Conservation (phyloP, 92 coral and sea anemone genomes). For the Heteractis magnifica region DNA sequence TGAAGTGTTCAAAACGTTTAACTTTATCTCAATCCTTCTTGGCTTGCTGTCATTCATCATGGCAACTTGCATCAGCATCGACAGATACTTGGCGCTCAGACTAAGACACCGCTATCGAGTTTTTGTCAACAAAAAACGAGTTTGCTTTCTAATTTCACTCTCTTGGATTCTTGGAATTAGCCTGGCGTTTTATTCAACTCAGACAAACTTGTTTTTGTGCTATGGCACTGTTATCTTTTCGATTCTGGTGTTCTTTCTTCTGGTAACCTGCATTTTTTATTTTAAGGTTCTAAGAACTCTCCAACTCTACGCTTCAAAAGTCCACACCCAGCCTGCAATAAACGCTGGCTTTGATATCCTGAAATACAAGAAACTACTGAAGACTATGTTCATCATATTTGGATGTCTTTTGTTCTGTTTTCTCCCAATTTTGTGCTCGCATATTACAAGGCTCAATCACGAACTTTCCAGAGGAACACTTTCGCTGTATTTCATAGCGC, state of each 20-base stretch:
- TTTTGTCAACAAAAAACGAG: constrained; percentile 5
- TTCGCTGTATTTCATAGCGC: not conserved
- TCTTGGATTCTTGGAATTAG: not conserved
- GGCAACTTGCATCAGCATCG: constrained; percentile 16
- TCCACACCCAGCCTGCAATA: not conserved
- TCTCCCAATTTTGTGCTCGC: not conserved
- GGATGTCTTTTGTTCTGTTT: constrained; percentile 18
- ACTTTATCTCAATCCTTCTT: constrained; percentile 1
- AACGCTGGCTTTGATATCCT: constrained; percentile 14
- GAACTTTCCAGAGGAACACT: not conserved
- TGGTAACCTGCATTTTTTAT: constrained; percentile 3
- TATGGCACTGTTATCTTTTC: constrained; percentile 3
- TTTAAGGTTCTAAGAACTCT: constrained; percentile 3
- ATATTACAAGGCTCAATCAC: not conserved
- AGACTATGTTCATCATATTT: constrained; percentile 26
- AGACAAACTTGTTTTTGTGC: constrained; percentile 3
- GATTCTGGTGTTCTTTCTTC: not conserved
- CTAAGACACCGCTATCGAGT: constrained; percentile 9
- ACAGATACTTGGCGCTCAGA: constrained; percentile 24
- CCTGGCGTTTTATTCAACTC: not conserved
- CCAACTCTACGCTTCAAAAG: constrained; percentile 18
- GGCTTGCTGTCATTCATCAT: constrained; percentile 9
- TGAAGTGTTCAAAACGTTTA: not conserved
- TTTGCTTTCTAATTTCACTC: not conserved
- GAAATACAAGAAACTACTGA: constrained; percentile 28